Evolutionary conservation across 2,797 vertebrate genomes (phyloP), one percentile per base, ranked within the genome.

Genomic region (Dicrostonyx torquatus): DNA sequence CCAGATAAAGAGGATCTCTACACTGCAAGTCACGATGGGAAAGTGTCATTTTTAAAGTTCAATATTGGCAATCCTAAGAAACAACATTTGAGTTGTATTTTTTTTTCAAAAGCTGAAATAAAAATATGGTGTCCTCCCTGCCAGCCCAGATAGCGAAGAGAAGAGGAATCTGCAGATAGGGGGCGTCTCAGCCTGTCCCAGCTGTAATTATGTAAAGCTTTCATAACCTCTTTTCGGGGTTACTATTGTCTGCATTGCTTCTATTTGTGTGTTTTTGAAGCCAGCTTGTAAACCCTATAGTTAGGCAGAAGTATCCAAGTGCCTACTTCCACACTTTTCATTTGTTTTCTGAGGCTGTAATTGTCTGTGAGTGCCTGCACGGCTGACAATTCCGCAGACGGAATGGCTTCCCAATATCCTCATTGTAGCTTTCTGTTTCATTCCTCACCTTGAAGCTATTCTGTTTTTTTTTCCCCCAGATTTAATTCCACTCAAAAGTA

Each of bases 261-360:
- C 50, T 87, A 70, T 96, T 88, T 96, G 95, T 96, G 82, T 31
- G 2, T 96, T 98, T 90, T 89, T 87, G 85, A 79, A 95, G 97
- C 89, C 48, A 68, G 93, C 96, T 96, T n/a, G 1, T 66, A 95
- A 97, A 89, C 12, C 0, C 93, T 83, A 85, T 97, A 97, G 95
- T 97, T 97, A 85, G 93, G 93, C 94, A 97, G 86, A 97, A 98
- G 94, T 91, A 97, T 94, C 96, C 92, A 94, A 98, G 96, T 98
- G 84, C 95, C 97, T 94, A 84, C 15, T 68, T 97, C 90, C 93
- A 91, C 97, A 66, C 18, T 97, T 98, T 97, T 98, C 97, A 91
- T 96, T 97, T 92, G 88, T 96, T 97, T 97, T 84, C 96, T 94
- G 94, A 53, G 80, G 92, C 95, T 94, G 84, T 80, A 76, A 94